A percentile compares a stretch with the other conserved stretches of the same genome.
Evolutionary conservation across 2,888 invertebrate species (phyloP).

Genomic region (Poecilus cupreus): DNA sequence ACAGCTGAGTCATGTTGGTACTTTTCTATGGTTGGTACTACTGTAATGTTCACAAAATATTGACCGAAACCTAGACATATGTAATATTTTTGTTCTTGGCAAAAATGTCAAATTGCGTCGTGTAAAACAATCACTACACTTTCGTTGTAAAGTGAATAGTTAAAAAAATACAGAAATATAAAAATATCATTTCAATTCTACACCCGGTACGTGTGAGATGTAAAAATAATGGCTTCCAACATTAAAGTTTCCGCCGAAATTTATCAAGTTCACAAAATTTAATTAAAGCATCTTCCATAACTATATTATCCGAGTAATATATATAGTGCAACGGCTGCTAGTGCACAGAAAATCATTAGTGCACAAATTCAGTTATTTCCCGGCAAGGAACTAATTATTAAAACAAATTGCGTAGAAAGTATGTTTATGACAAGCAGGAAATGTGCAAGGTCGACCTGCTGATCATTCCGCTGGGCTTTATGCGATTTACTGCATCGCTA

Average conservation of each 20-base stretch:
- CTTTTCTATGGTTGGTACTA: too few species aligned
- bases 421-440: constrained; percentile 7
- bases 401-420: constrained; percentile 19
- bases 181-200: too few species aligned
- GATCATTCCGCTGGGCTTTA: constrained; percentile 14
- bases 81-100: too few species aligned
- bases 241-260: neutral
- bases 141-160: too few species aligned
- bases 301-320: neutral
- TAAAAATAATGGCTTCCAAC: too few species aligned
- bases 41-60: too few species aligned
- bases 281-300: constrained; percentile 9
- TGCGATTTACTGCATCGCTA: neutral
- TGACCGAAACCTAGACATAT: too few species aligned
- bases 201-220: too few species aligned
- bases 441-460: neutral
- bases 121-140: too few species aligned
- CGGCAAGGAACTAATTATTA: constrained; percentile 22
- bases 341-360: constrained; percentile 10
- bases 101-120: too few species aligned
- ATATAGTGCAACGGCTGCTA: neutral
- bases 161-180: too few species aligned
- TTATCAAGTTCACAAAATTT: neutral
- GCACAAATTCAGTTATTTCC: constrained; percentile 20
- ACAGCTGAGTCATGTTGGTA: too few species aligned